Evolutionary conservation across 2,888 invertebrate genomes (phyloP).

Genomic region (Stenodera caucasica): DNA sequence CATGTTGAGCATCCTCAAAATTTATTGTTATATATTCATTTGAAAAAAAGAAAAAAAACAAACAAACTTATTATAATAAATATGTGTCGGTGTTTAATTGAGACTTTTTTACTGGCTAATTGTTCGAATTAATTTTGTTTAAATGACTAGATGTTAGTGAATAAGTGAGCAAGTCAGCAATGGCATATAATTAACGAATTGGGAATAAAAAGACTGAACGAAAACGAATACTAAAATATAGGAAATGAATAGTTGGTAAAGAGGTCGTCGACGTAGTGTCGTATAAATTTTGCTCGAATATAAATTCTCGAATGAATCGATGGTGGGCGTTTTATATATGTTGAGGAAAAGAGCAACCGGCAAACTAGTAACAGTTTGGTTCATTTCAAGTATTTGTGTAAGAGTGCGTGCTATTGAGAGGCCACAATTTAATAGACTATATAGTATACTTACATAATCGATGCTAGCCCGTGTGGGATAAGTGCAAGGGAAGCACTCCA

Average conservation of each 20-base stretch:
- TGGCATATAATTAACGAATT: constrained; percentile 1
- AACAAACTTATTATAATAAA: too few relatives aligned
- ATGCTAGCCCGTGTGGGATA: constrained; percentile 57
- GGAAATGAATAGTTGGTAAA: constrained; percentile 31
- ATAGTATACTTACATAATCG: constrained; percentile 56
- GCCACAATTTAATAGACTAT: constrained; percentile 30
- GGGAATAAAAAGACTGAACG: constrained; percentile 10
- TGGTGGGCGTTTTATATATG: constrained; percentile 47
- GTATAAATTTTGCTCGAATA: constrained; percentile 46
- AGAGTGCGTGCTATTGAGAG: constrained; percentile 43
- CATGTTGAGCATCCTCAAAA: neutral
- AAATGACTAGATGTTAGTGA: too few relatives aligned
- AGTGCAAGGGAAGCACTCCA: constrained; percentile 67
- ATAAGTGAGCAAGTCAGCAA: neutral
- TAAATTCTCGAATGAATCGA: constrained; percentile 47
- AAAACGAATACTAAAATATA: constrained; percentile 28
- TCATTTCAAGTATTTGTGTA: constrained; percentile 47
- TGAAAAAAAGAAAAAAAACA: too few relatives aligned
- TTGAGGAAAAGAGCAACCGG: constrained; percentile 42
- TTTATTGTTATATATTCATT: neutral
- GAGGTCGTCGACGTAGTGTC: constrained; percentile 31
- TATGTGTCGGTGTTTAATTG: too few relatives aligned
- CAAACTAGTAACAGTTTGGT: constrained; percentile 46
- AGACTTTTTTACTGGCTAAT: too few relatives aligned
- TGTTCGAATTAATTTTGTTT: neutral